Conservation (phyloP, 2,888 invertebrate genomes). For the Imbricaverruca yamaguchii region DNA sequence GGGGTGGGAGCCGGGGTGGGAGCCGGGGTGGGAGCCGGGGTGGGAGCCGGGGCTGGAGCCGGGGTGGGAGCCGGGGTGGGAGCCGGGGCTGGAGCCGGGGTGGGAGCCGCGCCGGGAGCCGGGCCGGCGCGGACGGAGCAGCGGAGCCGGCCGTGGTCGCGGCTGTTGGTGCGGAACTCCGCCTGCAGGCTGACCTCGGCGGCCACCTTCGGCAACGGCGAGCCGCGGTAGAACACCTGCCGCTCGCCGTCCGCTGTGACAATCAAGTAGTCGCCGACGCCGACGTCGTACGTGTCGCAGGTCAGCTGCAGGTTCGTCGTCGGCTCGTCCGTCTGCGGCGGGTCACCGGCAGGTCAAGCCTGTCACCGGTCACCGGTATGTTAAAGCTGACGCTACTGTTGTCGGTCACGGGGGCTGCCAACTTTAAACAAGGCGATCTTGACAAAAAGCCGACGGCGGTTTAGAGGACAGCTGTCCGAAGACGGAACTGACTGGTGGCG, state of each 20-base stretch:
- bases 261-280: not conserved
- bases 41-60: too few species aligned
- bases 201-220: not conserved
- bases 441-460: too few species aligned
- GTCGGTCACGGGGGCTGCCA: too few species aligned
- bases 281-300: not conserved
- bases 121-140: not conserved
- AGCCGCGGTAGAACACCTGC: not conserved
- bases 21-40: too few species aligned
- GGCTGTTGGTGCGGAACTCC: not conserved
- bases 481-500: too few species aligned
- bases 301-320: not conserved
- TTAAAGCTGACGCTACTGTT: too few species aligned
- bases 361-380: too few species aligned
- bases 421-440: too few species aligned
- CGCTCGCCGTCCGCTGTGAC: not conserved
- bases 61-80: too few species aligned
- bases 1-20: too few species aligned
- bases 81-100: too few species aligned
- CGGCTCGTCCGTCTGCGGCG: not conserved
- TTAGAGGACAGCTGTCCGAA: too few species aligned
- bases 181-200: not conserved
- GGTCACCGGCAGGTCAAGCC: not conserved
- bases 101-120: not conserved
- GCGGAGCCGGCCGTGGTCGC: not conserved